Evolutionary conservation across 2,888 invertebrate genomes (phyloP).

Genomic region (Carterocephalus palaemon): DNA sequence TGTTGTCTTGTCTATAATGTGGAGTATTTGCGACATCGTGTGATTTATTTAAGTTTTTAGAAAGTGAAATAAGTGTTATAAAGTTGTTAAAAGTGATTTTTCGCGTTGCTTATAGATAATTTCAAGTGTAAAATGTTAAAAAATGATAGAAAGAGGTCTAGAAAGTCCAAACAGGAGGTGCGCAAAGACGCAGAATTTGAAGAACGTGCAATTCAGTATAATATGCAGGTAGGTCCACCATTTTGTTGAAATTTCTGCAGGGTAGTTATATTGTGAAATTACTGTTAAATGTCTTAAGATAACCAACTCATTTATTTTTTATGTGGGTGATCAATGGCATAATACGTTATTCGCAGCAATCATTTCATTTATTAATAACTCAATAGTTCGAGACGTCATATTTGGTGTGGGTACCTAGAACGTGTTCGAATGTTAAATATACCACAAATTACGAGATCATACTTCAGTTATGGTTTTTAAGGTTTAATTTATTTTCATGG

Average conservation of each 20-base stretch:
- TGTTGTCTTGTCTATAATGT: conserved; percentile 13
- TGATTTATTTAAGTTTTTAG: conserved; percentile 10
- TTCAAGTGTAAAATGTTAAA: conserved; percentile 25
- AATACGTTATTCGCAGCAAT: not conserved
- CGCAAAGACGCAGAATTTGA: conserved; percentile 35
- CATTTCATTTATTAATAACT: not conserved
- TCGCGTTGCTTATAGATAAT: not conserved
- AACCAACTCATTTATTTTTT: not conserved
- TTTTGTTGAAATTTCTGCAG: conserved; percentile 22
- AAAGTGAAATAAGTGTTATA: not conserved
- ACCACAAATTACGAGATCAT: too few relatives aligned
- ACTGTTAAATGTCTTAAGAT: not conserved
- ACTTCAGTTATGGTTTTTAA: too few relatives aligned
- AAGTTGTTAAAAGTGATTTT: conserved; percentile 7
- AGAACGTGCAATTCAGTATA: conserved; percentile 30
- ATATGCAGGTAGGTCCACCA: conserved; percentile 38
- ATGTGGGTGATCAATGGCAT: conserved; percentile 2
- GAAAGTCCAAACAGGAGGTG: conserved; percentile 44
- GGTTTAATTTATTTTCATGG: too few relatives aligned
- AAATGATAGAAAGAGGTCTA: conserved; percentile 34
- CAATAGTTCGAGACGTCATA: not conserved
- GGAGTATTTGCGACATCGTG: conserved; percentile 8
- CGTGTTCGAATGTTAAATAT: too few relatives aligned
- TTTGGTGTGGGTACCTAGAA: not conserved
- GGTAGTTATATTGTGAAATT: conserved; percentile 6